phyloP scores from a whole-genome alignment of 2,797 vertebrate species.

The Pyrocephalus nanus region DNA sequence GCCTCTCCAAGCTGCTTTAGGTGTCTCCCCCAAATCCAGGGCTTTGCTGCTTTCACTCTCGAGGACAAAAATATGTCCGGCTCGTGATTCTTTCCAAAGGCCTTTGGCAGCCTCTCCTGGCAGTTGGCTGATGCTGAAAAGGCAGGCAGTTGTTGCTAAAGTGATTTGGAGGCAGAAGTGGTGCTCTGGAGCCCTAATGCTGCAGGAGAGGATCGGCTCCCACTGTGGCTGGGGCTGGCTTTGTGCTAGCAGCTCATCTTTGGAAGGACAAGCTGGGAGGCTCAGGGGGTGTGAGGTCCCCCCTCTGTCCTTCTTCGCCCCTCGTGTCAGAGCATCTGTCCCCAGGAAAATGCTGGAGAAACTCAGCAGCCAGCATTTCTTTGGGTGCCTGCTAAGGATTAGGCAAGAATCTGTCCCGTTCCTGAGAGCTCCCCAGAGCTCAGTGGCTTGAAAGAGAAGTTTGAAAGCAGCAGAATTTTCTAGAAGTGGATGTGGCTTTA shows the following conservation, averaged over 20 bases:
- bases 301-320: background rate
- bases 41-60: background rate
- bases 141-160: slow-evolving; percentile 38
- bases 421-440: background rate
- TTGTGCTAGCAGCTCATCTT: background rate
- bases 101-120: slow-evolving; percentile 52
- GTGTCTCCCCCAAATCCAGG: background rate
- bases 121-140: slow-evolving; percentile 27
- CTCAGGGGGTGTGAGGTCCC: accelerated
- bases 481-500: background rate
- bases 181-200: background rate
- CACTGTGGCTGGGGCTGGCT: background rate
- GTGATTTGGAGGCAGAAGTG: slow-evolving; percentile 19
- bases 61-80: background rate
- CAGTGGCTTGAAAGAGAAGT: background rate
- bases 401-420: accelerated
- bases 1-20: background rate
- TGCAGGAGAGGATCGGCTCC: background rate
- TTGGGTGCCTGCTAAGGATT: background rate
- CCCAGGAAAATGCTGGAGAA: background rate
- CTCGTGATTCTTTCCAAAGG: slow-evolving; percentile 17
- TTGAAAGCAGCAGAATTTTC: background rate
- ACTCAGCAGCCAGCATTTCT: background rate
- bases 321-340: background rate
- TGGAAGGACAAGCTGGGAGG: background rate